Conservation (phyloP, 2,888 invertebrate species). For the Hedya salicella region DNA sequence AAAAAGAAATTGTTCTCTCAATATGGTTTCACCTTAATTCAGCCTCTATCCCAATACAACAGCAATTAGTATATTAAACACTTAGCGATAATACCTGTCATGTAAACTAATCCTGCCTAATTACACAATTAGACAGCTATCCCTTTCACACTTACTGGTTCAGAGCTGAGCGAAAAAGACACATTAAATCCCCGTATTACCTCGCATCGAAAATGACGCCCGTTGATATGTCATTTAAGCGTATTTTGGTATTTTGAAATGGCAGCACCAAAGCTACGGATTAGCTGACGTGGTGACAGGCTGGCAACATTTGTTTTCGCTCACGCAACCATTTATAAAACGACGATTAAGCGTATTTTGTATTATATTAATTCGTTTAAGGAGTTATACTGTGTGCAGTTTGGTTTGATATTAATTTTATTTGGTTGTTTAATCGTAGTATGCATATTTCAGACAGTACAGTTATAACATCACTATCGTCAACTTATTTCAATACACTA, state of each 20-base stretch:
- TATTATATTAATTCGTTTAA: slow-evolving; percentile 7
- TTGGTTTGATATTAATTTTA: not conserved
- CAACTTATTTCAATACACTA: no score
- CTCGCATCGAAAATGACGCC: slow-evolving; percentile 46
- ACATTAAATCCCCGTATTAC: slow-evolving; percentile 37
- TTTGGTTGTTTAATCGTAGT: no score
- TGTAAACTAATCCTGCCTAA: slow-evolving; percentile 23
- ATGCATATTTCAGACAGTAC: no score
- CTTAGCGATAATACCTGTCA: slow-evolving; percentile 16
- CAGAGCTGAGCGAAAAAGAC: slow-evolving; percentile 31
- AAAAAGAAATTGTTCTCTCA: no score
- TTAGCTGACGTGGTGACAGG: slow-evolving; percentile 58
- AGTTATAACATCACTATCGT: no score
- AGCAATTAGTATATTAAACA: slow-evolving; percentile 26
- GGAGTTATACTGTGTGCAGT: not conserved
- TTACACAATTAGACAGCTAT: slow-evolving; percentile 11
- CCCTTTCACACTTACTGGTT: slow-evolving; percentile 25
- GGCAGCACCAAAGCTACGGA: slow-evolving; percentile 58
- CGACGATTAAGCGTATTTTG: slow-evolving; percentile 1
- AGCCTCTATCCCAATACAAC: not conserved
- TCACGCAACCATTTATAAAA: slow-evolving; percentile 27
- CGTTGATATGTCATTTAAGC: slow-evolving; percentile 47
- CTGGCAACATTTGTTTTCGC: slow-evolving; percentile 55
- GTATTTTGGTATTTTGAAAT: slow-evolving; percentile 50
- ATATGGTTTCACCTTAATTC: not conserved